phyloP scores from a whole-genome alignment of 1,140 invertebrate genomes.

The Diachasmimorpha longicaudata region DNA sequence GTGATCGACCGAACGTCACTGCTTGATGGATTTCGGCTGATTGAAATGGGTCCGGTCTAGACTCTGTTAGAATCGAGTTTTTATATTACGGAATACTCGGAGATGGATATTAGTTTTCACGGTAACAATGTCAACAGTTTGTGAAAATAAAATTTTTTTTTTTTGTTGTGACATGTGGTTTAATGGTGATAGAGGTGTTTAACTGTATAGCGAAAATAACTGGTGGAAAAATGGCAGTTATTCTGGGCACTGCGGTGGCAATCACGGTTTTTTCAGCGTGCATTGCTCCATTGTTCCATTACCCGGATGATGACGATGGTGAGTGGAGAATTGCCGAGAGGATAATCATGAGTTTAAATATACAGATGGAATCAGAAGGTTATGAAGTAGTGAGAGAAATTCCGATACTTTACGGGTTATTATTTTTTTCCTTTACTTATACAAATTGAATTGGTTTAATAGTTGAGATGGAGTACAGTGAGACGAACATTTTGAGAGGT shows the following conservation, averaged over 20 bases:
- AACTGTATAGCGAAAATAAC: not conserved
- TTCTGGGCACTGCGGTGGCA: conserved; percentile 8
- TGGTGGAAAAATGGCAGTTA: conserved; percentile 18
- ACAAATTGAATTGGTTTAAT: too few relatives aligned
- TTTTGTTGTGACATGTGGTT: not conserved
- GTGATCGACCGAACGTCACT: not conserved
- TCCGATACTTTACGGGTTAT: too few relatives aligned
- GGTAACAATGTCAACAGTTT: not conserved
- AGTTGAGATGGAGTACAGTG: too few relatives aligned
- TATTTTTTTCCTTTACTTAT: too few relatives aligned
- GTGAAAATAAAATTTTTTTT: not conserved
- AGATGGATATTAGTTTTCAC: not conserved
- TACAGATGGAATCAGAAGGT: too few relatives aligned
- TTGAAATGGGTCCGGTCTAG: not conserved
- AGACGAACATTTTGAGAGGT: too few relatives aligned
- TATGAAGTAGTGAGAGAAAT: too few relatives aligned
- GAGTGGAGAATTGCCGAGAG: not conserved
- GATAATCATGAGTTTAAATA: too few relatives aligned
- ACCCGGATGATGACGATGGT: conserved; percentile 14
- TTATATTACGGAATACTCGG: not conserved
- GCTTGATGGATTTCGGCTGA: not conserved
- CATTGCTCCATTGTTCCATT: conserved; percentile 21
- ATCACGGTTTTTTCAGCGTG: conserved; percentile 22
- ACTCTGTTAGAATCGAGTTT: not conserved
- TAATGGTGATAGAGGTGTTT: not conserved